Conservation (phyloP, 2,113 vertebrate species). For the Pseudois nayaur region DNA sequence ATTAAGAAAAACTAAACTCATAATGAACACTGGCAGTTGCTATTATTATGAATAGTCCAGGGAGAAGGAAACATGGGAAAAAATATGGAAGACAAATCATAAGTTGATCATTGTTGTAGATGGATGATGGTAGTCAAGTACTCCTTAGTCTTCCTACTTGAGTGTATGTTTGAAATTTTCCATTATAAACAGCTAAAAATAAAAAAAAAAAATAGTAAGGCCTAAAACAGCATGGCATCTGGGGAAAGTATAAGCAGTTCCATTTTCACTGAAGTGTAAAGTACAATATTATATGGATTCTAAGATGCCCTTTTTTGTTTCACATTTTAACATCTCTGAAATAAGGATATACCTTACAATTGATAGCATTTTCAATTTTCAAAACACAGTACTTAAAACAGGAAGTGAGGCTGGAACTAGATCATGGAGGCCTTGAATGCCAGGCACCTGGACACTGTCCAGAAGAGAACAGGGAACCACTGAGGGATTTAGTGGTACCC, state of each 20-base stretch:
- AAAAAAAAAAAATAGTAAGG: background rate
- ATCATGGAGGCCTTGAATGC: background rate
- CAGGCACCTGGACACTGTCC: background rate
- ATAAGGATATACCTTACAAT: background rate
- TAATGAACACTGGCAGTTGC: background rate
- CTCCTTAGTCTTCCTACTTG: constrained; percentile 5
- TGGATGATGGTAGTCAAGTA: background rate
- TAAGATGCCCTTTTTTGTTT: background rate
- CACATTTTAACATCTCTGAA: constrained; percentile 1
- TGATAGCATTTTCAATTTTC: constrained; percentile 19
- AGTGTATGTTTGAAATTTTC: constrained; percentile 27
- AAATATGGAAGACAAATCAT: background rate
- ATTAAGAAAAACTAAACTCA: background rate
- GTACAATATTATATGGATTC: background rate
- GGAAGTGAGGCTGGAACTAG: background rate
- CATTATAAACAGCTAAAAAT: constrained; percentile 9
- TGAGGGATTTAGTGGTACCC: background rate
- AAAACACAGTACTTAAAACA: background rate
- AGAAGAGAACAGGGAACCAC: background rate
- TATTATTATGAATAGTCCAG: background rate
- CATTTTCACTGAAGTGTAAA: background rate
- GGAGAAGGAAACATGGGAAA: constrained; percentile 6
- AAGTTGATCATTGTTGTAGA: background rate
- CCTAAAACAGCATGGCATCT: background rate
- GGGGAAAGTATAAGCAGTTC: background rate